Evolutionary conservation across 2,113 vertebrate genomes (phyloP).

Genomic region (Callithrix jacchus): DNA sequence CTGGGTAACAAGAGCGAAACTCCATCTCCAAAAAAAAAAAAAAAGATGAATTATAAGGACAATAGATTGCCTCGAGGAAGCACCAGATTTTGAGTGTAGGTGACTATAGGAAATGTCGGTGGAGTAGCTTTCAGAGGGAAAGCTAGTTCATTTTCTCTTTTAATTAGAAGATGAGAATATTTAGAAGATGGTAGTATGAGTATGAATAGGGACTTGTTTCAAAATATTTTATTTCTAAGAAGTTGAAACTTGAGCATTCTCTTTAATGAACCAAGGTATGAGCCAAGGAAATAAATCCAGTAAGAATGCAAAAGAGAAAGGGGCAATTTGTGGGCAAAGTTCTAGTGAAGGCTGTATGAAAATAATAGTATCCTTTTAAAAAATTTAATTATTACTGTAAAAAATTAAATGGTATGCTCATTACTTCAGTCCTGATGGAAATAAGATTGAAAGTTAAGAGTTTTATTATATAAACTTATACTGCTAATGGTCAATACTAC

Average conservation of each 20-base stretch:
- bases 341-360: background rate
- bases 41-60: background rate
- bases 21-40: too few relatives aligned
- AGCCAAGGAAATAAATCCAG: background rate
- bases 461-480: background rate
- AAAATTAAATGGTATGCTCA: background rate
- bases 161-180: background rate
- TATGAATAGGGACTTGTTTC: background rate
- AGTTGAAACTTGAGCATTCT: background rate
- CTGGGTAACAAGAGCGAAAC: too few relatives aligned
- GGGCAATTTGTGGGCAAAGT: background rate
- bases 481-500: background rate
- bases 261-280: background rate
- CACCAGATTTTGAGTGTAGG: background rate
- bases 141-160: too few relatives aligned
- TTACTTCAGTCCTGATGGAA: background rate
- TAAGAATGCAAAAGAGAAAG: background rate
- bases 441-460: slow-evolving; percentile 1
- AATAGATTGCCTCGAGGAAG: background rate
- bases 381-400: background rate
- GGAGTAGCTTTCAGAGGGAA: background rate
- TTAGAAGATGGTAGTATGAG: background rate
- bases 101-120: background rate
- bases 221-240: background rate
- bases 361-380: background rate